A percentile compares a stretch with the other conserved stretches of the same genome.
These are phyloP conservation scores for Atractosteus spatula DNA, from an alignment of 2,113 vertebrate genomes.

Conservation along the genomic window DNA sequence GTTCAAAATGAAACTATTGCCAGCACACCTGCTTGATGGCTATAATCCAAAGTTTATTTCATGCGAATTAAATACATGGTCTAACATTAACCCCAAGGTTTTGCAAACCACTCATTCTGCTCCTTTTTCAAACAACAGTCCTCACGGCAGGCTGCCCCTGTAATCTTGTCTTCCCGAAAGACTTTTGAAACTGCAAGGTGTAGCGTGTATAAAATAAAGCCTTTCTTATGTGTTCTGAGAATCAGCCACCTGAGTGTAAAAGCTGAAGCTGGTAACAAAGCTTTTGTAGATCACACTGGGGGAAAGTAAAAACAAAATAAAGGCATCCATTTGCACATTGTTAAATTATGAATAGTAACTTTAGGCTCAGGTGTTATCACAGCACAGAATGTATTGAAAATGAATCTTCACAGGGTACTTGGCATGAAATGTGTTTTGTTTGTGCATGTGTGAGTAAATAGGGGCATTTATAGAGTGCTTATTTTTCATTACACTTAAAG, in stretches of 20 bases:
- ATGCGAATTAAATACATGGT: no score
- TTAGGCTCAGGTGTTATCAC: background rate
- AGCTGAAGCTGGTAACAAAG: conserved; percentile 4
- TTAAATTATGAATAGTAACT: background rate
- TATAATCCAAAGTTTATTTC: background rate
- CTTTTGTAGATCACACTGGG: background rate
- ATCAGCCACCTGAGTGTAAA: background rate
- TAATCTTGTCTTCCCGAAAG: background rate
- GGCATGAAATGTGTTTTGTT: background rate
- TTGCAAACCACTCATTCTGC: background rate
- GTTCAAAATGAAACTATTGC: background rate
- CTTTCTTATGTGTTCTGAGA: background rate
- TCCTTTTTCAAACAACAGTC: background rate
- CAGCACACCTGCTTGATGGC: background rate
- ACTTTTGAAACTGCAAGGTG: background rate
- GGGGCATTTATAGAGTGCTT: no score
- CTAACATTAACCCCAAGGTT: background rate
- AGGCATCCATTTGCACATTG: background rate
- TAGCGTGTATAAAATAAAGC: background rate
- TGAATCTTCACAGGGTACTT: background rate
- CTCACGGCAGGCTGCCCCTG: background rate
- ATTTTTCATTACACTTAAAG: no score
- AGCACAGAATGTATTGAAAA: background rate
- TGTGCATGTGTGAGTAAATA: background rate
- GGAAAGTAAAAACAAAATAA: background rate